Evolutionary conservation across 2,888 invertebrate species (phyloP).

Genomic region (Dioctria rufipes): DNA sequence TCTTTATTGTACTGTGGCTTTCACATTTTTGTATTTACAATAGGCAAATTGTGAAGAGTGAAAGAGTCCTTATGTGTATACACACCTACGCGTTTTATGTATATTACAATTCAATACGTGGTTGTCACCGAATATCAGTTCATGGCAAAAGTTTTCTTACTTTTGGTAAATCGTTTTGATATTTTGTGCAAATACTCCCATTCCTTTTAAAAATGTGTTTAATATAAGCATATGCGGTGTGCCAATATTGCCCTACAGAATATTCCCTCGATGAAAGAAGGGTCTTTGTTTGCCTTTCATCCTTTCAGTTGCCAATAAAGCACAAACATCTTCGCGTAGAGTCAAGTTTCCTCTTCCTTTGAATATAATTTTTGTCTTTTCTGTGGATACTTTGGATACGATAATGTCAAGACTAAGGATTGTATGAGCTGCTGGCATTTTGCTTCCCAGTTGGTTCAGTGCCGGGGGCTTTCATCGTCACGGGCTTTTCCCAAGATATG

Average conservation of each 20-base stretch:
- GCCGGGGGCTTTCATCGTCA: conserved; percentile 6
- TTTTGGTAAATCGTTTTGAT: conserved; percentile 21
- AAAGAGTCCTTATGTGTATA: too few species aligned
- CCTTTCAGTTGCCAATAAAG: conserved; percentile 37
- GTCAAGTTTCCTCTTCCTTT: neutral
- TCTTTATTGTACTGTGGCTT: too few species aligned
- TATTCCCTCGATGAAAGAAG: neutral
- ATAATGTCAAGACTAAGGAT: conserved; percentile 51
- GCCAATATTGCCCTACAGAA: conserved; percentile 26
- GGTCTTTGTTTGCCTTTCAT: conserved; percentile 24
- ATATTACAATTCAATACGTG: too few species aligned
- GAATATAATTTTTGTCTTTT: conserved; percentile 44
- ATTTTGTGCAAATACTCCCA: conserved; percentile 42
- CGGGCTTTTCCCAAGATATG: conserved; percentile 27
- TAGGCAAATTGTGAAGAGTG: too few species aligned
- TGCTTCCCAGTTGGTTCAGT: conserved; percentile 2
- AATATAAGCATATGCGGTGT: conserved; percentile 23
- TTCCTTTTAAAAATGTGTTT: conserved; percentile 25
- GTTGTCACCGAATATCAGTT: too few species aligned
- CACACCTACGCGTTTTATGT: too few species aligned
- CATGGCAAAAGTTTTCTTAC: neutral
- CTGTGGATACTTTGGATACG: conserved; percentile 31
- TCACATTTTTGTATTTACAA: too few species aligned
- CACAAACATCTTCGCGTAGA: conserved; percentile 34
- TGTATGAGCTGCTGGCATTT: conserved; percentile 28